Evolutionary conservation across 2,113 vertebrate genomes (phyloP), one percentile per base, ranked within the genome.

Genomic region (Phalacrocorax pelagicus): DNA sequence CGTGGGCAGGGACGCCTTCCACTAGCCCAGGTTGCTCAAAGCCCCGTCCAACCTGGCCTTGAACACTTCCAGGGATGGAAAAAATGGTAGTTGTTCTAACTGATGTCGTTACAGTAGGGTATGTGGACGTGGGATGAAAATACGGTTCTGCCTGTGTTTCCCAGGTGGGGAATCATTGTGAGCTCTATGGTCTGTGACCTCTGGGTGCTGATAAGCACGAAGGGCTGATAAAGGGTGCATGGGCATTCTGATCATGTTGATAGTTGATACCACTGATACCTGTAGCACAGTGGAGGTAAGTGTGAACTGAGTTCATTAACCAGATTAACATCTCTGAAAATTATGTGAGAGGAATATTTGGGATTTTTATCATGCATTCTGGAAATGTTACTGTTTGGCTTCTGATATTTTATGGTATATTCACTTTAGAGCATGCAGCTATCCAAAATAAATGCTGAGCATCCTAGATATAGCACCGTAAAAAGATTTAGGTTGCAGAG

Each of bases 41-140:
- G n/a, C n/a, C 58, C 14, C n/a, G 16, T 36, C 58, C 58, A 61
- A 7, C n/a, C 58, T 24, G 58, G 58, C 58, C 22, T 36, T 36
- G 58, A 61, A 36, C 22, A 11, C 14, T 61, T 36, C 22, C n/a
- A 36, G 58, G n/a, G 58, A 21, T 22, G n/a, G 27, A 65, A 63
- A 42, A 74, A 74, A 29, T 6, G 15, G 61, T 30, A 54, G 34
- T 26, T 70, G 16, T 20, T 73, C 12, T 46, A 51, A 65, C 20
- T 46, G 20, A 4, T 52, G 36, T n/a, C 47, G 44, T 96, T 62
- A 32, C 11, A 54, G 8, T 29, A 15, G 13, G 17, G 20, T 10
- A 2, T 38, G 11, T 42, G 30, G 49, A 49, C 15, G 12, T 0
- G 0, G 36, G 15, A 32, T 34, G 44, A 72, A 84, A 84, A 40